Evolutionary conservation across 1,140 invertebrate species (phyloP), one percentile per base, ranked within the genome.

Genomic region (Stratiolaelaps scimitus): DNA sequence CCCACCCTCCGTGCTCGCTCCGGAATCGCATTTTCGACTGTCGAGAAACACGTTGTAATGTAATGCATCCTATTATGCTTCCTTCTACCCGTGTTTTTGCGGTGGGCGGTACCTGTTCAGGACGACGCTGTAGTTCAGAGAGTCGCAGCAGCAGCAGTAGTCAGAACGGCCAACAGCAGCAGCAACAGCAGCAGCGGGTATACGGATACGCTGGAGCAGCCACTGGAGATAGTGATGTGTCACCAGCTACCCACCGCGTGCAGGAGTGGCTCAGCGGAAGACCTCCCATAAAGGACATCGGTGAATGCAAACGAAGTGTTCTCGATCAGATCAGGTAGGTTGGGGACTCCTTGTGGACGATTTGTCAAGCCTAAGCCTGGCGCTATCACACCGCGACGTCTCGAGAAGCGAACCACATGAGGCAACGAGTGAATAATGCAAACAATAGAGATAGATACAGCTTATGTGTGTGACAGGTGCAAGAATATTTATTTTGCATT

Each of bases 51-150:
- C n/a, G n/a, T n/a, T n/a, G n/a, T n/a, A n/a, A n/a, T n/a, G n/a
- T n/a, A n/a, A n/a, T n/a, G n/a, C n/a, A n/a, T n/a, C n/a, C n/a
- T n/a, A n/a, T n/a, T n/a, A n/a, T n/a, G n/a, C n/a, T n/a, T n/a
- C n/a, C n/a, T n/a, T n/a, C n/a, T n/a, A n/a, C n/a, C n/a, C n/a
- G n/a, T n/a, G n/a, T n/a, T n/a, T n/a, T n/a, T n/a, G n/a, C n/a
- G n/a, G n/a, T n/a, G n/a, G n/a, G n/a, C n/a, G 34, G 20, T 34
- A 6, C 10, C 23, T 26, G 26, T 60, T 17, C 20, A 60, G 53
- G 53, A 6, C 53, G 53, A 60, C 53, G 53, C 23, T 60, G 53
- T 60, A 60, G 53, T 60, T 60, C 53, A 23, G 53, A 60, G 26
- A 60, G 26, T 60, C 53, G 53, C 23, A 19, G 28, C 20, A 48